Evolutionary conservation across 2,797 vertebrate species (phyloP).

Genomic region (Bradypodion pumilum): DNA sequence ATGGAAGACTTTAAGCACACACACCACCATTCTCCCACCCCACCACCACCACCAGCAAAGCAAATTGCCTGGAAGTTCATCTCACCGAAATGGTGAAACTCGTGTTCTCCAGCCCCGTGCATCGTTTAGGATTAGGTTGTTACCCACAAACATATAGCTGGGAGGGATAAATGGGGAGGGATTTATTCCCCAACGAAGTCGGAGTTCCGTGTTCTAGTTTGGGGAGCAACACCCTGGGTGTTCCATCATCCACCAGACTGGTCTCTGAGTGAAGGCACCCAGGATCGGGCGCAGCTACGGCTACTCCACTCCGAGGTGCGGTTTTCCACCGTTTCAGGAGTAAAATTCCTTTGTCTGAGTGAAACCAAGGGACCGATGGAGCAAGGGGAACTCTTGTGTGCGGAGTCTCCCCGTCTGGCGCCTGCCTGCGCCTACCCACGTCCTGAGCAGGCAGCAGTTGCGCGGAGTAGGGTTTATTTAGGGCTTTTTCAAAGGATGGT

Average conservation of each 20-base stretch:
- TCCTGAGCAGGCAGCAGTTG: neutral
- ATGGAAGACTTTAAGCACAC: neutral
- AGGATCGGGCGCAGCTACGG: too few species aligned
- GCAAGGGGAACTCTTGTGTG: too few species aligned
- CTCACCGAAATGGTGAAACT: neutral
- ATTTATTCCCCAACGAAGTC: neutral
- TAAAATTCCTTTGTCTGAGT: too few species aligned
- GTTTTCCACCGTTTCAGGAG: neutral
- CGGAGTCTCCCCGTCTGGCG: neutral
- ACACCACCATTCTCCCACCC: too few species aligned
- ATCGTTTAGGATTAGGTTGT: neutral
- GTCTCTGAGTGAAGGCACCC: too few species aligned
- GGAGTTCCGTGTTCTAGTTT: neutral
- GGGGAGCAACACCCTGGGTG: too few species aligned
- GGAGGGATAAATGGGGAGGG: neutral
- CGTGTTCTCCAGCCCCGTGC: neutral
- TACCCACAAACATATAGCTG: neutral
- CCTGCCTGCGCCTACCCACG: neutral
- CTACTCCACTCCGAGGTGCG: neutral
- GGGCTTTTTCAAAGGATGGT: neutral
- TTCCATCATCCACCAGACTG: neutral
- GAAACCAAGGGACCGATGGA: neutral
- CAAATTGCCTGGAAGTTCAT: neutral
- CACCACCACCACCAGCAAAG: too few species aligned
- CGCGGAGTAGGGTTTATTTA: neutral